Evolutionary conservation across 2,113 vertebrate species (phyloP), one percentile per base, ranked within the genome.

Genomic region (Thinocorus orbignyianus): DNA sequence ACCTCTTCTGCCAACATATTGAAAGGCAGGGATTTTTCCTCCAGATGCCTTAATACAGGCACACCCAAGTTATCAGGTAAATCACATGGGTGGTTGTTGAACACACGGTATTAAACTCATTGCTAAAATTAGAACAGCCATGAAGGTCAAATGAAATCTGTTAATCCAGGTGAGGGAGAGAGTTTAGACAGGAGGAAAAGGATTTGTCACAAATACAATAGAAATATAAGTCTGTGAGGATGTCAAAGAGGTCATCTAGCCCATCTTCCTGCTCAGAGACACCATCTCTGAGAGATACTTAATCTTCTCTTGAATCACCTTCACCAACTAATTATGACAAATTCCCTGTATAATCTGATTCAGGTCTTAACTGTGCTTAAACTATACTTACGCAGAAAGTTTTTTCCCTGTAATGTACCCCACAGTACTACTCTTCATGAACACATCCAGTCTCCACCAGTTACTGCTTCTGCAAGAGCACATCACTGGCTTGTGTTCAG

Each of bases 271-370:
- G 22, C 51, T 87, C 19, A 83, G 68, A 44, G 31, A 77, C 23
- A 30, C 8, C 5, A 35, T 17, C 35, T 68, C 76, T 72, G 55
- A 46, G 48, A 54, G 28, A 68, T 6, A 41, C 13, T 73, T 92
- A 78, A 96, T 46, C 61, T 89, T 55, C 84, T 92, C 51, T 87
- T 89, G 55, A 81, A 81, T 66, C 77, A 92, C 52, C 35, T 93
- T 94, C 84, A 70, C 25, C 1, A 1, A 10, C 74, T 35, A 70
- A 78, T 86, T 92, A 84, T 33, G 46, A 46, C 33, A 84, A 94
- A 74, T 1, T 1, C 15, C 18, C 25, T 15, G 3, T 11, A 74
- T 81, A 74, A 87, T 71, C 69, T 74, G 37, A 92, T 70, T 4
- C 24, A 73, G 13, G 33, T 48, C 12, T 94, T 84, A 91, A 31